Evolutionary conservation across 2,797 vertebrate species (phyloP).

Genomic region (Diplodus puntazzo): DNA sequence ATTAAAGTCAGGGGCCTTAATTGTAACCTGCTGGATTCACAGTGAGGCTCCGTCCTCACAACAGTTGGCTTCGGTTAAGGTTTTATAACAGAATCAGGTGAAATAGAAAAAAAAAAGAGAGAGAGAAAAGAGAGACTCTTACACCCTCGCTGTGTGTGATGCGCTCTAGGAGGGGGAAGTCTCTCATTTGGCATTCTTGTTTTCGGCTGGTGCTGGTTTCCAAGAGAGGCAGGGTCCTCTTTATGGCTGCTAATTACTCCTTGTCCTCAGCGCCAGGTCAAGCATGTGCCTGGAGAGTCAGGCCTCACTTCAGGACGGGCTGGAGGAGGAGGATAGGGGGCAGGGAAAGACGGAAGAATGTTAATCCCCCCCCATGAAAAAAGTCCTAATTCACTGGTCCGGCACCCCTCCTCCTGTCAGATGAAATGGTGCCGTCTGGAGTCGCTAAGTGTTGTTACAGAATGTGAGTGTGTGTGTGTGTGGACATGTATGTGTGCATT

Average conservation of each 20-base stretch:
- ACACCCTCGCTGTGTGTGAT: constrained; percentile 55
- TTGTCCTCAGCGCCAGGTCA: constrained; percentile 85
- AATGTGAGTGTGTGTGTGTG: constrained; percentile 19
- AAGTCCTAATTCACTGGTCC: constrained; percentile 73
- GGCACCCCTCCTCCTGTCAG: constrained; percentile 75
- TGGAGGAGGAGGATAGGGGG: constrained; percentile 64
- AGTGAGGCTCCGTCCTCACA: constrained; percentile 40
- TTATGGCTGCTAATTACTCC: constrained; percentile 82
- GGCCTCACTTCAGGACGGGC: constrained; percentile 76
- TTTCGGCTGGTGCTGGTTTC: constrained; percentile 66
- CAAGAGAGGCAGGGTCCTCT: constrained; percentile 74
- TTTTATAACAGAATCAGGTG: constrained; percentile 69
- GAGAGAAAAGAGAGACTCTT: neutral
- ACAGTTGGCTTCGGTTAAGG: constrained; percentile 53
- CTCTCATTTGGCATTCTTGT: constrained; percentile 74
- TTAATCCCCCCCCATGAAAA: constrained; percentile 82
- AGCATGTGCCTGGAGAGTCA: constrained; percentile 82
- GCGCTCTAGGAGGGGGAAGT: constrained; percentile 75
- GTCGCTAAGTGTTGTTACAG: constrained; percentile 52
- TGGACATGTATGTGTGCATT: constrained; percentile 30
- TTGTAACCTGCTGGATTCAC: constrained; percentile 56
- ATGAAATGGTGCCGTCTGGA: constrained; percentile 69
- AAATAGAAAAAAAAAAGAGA: constrained; percentile 22
- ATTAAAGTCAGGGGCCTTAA: constrained; percentile 53
- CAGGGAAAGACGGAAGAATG: constrained; percentile 79